Conservation (phyloP, 2,797 vertebrate species). For the Pseudotriccus pelzelni region DNA sequence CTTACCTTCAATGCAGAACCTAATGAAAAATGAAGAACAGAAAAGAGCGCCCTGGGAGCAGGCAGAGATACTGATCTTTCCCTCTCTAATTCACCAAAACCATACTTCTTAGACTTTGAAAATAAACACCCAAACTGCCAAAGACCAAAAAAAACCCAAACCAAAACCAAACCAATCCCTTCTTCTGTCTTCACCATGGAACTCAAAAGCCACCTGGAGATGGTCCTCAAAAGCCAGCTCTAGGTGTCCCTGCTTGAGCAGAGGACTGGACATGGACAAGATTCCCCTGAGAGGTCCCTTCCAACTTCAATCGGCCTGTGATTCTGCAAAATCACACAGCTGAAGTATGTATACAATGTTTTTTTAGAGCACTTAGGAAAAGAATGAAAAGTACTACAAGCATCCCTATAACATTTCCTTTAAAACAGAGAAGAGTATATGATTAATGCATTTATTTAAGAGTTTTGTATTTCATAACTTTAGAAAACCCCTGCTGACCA, state of each 20-base stretch:
- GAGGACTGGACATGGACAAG: not conserved
- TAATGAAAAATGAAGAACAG: not conserved
- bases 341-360: not conserved
- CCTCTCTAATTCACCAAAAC: not conserved
- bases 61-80: not conserved
- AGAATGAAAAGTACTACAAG: not conserved
- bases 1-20: not conserved
- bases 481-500: conserved; percentile 16
- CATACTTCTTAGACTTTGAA: not conserved
- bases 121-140: not conserved
- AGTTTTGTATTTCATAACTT: not conserved
- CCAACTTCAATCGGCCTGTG: not conserved
- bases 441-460: not conserved
- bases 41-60: not conserved
- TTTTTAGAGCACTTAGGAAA: not conserved
- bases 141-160: not conserved
- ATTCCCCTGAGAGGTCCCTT: not conserved
- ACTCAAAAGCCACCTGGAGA: not conserved
- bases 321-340: not conserved
- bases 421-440: not conserved
- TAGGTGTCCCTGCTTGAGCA: not conserved
- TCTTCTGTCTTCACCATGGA: not conserved
- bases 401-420: not conserved
- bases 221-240: not conserved
- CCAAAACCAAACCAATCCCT: not conserved